Evolutionary conservation across 2,113 vertebrate species (phyloP).

Genomic region (Seriola aureovittata): DNA sequence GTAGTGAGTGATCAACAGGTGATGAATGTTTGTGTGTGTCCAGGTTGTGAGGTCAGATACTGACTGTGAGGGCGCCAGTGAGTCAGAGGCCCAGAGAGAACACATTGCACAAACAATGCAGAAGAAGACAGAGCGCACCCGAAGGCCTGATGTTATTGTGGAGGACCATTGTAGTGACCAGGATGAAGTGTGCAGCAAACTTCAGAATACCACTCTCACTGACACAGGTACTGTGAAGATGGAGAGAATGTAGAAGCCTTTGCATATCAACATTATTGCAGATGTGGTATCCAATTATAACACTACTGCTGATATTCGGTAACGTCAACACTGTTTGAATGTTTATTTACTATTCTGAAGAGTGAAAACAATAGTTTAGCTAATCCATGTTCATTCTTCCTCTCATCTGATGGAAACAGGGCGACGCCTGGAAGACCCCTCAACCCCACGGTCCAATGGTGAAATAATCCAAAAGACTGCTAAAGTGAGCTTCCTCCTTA

Average conservation of each 20-base stretch:
- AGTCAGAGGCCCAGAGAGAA: slow-evolving; percentile 68
- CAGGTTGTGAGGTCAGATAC: slow-evolving; percentile 90
- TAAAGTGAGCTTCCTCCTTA: slow-evolving; percentile 86
- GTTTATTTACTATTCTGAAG: not conserved
- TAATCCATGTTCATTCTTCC: not conserved
- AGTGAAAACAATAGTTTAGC: not conserved
- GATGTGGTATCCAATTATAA: not conserved
- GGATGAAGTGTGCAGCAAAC: slow-evolving; percentile 63
- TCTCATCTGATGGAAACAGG: slow-evolving; percentile 30
- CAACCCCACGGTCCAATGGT: slow-evolving; percentile 59
- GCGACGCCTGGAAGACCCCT: slow-evolving; percentile 32
- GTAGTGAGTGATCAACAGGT: not conserved
- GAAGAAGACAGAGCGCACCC: slow-evolving; percentile 17
- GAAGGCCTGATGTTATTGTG: slow-evolving; percentile 82
- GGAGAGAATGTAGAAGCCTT: not conserved
- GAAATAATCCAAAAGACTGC: slow-evolving; percentile 92
- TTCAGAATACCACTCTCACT: slow-evolving; percentile 51
- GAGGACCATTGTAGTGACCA: slow-evolving; percentile 85
- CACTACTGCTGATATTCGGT: not conserved
- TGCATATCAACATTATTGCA: not conserved
- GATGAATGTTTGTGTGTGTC: slow-evolving; percentile 40
- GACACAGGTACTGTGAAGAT: slow-evolving; percentile 63
- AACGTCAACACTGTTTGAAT: not conserved
- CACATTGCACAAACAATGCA: slow-evolving; percentile 33
- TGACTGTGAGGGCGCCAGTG: slow-evolving; percentile 84